Evolutionary conservation across 2,888 invertebrate species (phyloP), one percentile per base, ranked within the genome.

Genomic region (Habrosyne pyritoides): DNA sequence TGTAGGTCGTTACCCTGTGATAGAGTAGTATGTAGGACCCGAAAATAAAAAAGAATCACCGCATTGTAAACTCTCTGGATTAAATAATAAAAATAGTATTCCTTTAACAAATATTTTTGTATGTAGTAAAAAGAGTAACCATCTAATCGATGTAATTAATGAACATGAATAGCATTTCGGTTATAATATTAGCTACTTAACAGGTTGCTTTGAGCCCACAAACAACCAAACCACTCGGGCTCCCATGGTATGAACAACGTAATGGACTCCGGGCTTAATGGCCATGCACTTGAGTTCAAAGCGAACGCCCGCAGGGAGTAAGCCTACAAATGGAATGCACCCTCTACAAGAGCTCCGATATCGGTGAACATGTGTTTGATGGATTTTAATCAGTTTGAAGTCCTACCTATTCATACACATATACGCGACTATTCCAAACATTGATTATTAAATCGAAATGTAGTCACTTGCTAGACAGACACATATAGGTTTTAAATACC

Each of bases 201-300:
- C 50, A 51, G 64, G 64, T 66, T 62, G 60, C 63, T 67, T 67
- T 67, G 67, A 71, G 67, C 65, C 62, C 61, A 67, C 63, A 14
- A 42, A 63, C 61, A 12, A 33, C 5, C 33, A n/a, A 33, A 66
- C 67, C 79, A 75, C 82, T 84, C 71, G 73, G 75, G 70, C 71
- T 72, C 68, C 71, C 73, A 62, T 74, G 68, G 76, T 78, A 81
- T 77, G 75, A 77, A 75, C 76, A 78, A 73, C 79, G 79, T 81
- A 49, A 81, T 83, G 75, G 75, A 74, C 73, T 71, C 71, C 65
- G 63, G 67, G 71, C 67, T 75, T 71, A 81, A 78, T 77, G 74
- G 69, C 69, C 66, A 67, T 65, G 83, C 84, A 86, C 85, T 86
- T 81, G 83, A 83, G 80, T 70, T 81, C 70, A 79, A 81, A 83